phyloP scores from a whole-genome alignment of 2,888 invertebrate genomes.

The Diaprepes abbreviatus region DNA sequence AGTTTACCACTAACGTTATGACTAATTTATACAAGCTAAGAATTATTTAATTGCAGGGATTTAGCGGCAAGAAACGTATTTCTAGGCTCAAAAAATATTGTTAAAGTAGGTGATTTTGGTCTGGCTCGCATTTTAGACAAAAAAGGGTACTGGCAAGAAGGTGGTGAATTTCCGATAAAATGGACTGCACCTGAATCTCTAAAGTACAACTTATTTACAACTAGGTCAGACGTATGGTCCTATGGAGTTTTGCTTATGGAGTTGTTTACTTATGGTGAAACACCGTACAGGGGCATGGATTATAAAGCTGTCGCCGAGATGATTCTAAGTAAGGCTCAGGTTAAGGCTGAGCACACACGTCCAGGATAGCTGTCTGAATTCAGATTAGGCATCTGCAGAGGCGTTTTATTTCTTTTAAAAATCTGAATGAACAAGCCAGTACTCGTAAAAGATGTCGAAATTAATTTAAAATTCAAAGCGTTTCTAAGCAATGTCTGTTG shows the following conservation, averaged over 20 bases:
- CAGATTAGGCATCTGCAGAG: too few relatives aligned
- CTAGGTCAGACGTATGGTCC: constrained; percentile 99
- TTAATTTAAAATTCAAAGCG: too few relatives aligned
- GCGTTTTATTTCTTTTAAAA: too few relatives aligned
- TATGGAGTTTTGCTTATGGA: constrained; percentile 96
- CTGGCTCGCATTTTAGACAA: constrained; percentile 97
- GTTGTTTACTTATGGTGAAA: constrained; percentile 94
- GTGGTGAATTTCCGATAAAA: constrained; percentile 97
- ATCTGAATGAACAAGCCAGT: too few relatives aligned
- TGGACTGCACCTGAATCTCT: constrained; percentile 99
- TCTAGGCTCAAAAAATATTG: constrained; percentile 81
- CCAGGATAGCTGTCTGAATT: too few relatives aligned
- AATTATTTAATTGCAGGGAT: constrained; percentile 74
- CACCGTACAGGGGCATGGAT: constrained; percentile 97
- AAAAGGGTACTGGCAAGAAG: constrained; percentile 95
- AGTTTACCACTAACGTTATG: too few relatives aligned
- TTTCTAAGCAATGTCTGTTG: too few relatives aligned
- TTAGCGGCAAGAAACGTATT: constrained; percentile 96
- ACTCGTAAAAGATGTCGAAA: too few relatives aligned
- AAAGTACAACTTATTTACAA: constrained; percentile 93
- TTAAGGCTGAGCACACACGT: too few relatives aligned
- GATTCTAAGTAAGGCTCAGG: constrained; percentile 74
- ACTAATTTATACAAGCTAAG: too few relatives aligned
- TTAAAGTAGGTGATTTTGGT: constrained; percentile 91
- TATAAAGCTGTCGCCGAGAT: constrained; percentile 97